These are phyloP conservation scores for Apoda limacodes DNA, from an alignment of 2,888 invertebrate species.

Conservation along the genomic window DNA sequence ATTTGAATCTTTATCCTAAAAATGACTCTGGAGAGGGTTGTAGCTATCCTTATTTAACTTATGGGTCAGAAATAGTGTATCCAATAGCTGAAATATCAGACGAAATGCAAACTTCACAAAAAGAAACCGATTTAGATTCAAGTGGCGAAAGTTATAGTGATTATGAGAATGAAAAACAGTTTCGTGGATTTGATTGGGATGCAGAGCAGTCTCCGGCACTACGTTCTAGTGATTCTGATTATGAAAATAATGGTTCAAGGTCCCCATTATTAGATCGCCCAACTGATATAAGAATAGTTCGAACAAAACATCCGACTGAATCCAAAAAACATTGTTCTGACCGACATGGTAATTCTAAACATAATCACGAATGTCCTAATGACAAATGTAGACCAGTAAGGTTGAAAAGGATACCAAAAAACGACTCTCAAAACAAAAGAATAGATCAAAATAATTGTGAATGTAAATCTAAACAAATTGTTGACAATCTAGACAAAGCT, in stretches of 20 bases:
- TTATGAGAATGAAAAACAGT: constrained; percentile 71
- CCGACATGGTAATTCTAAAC: constrained; percentile 35
- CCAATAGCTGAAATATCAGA: constrained; percentile 89
- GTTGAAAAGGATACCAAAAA: constrained; percentile 52
- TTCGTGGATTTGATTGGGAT: constrained; percentile 62
- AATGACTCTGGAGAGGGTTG: constrained; percentile 77
- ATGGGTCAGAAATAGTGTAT: constrained; percentile 82
- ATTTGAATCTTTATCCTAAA: constrained; percentile 76
- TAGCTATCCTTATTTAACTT: constrained; percentile 76
- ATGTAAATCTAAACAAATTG: constrained; percentile 39
- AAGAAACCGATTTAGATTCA: constrained; percentile 72
- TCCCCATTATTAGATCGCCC: constrained; percentile 74
- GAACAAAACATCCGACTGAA: constrained; percentile 45
- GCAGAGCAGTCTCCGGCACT: constrained; percentile 55
- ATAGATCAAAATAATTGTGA: constrained; percentile 38
- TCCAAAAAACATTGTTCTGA: constrained; percentile 51
- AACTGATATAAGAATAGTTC: constrained; percentile 51
- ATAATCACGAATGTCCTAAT: constrained; percentile 36
- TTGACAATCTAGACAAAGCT: constrained; percentile 70
- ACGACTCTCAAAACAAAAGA: constrained; percentile 37
- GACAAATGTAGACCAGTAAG: constrained; percentile 54
- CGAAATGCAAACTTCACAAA: constrained; percentile 78
- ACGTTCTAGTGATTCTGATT: constrained; percentile 74
- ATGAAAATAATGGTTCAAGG: constrained; percentile 76
- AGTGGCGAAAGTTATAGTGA: constrained; percentile 72